Base-by-base conservation (phyloP, 2,113 vertebrate species). In the Aldabrachelys gigantea region DNA sequence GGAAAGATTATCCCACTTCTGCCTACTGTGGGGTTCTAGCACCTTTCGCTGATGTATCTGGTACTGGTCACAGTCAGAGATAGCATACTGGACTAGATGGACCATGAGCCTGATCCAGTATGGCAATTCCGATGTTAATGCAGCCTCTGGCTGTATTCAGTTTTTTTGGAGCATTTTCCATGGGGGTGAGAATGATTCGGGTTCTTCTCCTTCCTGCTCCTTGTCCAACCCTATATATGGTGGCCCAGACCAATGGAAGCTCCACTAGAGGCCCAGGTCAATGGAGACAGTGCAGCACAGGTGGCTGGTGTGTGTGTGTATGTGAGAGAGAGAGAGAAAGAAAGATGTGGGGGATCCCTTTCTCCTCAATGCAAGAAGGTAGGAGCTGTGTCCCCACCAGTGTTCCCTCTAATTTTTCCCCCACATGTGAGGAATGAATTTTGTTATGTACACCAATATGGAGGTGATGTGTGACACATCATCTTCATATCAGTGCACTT, bases 1-100 rank as follows among this genome's bases (percentile, higher is more conserved):
- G 17, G 47, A 24, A 81, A 76, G 53, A 82, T n/a, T 75, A 72
- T n/a, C 7, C 6, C 7, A 0, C 54, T 59, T 2, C 0, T 0
- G 10, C 88, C 5, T 54, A 65, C 54, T 80, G 69, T 10, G 8
- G 47, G 72, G 59, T 76, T 76, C 49, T 53, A 72, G 65, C 65
- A 31, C 53, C 29, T n/a, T 81, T 35, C 59, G 11, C 87, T 29
- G n/a, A 25, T 25, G 72, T 52, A 31, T 29, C 17, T 78, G 47
- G 8, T 41, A 2, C 31, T 69, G 27, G 57, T 83, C 83, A 83
- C 62, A 52, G 27, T 56, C 0, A 2, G 78, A 62, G 17, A 41
- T 2, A 49, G 54, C 69, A 14, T 72, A 47, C 7, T 81, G 90
- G 65, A 24, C 19, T 52, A 31, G 47, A 52, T 11, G 29, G 84